Base-by-base conservation (phyloP, 2,888 invertebrate genomes). In the Thalpophila matura region DNA sequence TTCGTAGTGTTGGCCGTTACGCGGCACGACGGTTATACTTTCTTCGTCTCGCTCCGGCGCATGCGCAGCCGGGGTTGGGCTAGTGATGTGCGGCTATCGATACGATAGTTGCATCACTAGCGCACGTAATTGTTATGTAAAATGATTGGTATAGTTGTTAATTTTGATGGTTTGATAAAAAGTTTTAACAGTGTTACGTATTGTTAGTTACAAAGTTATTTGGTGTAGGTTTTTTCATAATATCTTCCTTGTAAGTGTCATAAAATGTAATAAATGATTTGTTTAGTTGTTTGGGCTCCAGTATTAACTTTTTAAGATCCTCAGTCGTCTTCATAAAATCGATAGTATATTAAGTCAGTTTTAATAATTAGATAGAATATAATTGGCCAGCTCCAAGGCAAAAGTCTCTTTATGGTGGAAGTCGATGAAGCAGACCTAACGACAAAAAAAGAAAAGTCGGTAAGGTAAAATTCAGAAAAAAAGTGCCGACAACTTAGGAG, bases 1-100 rank as follows among this genome's bases (percentile, higher is more conserved):
- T 72, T 58, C 40, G 49, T 76, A 84, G 67, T 60, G 69, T 56
- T 45, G 51, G 86, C 92, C 91, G 93, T 93, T 93, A 90, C 90
- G 85, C 67, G 53, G 38, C 54, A 54, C 79, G 84, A 83, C 90
- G 89, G 91, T 89, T 89, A 91, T 90, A 91, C 92, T 93, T 92
- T 93, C 93, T 93, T 93, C 88, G 94, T 91, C 82, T 76, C 93
- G 94, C 83, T 91, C 89, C 92, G 91, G 91, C 92, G 94, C 90
- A 75, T 81, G 88, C 90, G 86, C 85, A 81, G 83, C 77, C 81
- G 81, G 89, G 86, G 86, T 80, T 71, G 79, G 75, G 60, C 70
- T 88, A 91, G 92, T 82, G 91, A 45, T 85, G 91, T 40, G 45
- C 45, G 29, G 16, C 12, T 70, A 66, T 80, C 79, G 80, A 75